A percentile compares a stretch with the other conserved stretches of the same genome.
Conservation (phyloP, 2,113 vertebrate genomes). For the Drymodes brunneopygia region DNA sequence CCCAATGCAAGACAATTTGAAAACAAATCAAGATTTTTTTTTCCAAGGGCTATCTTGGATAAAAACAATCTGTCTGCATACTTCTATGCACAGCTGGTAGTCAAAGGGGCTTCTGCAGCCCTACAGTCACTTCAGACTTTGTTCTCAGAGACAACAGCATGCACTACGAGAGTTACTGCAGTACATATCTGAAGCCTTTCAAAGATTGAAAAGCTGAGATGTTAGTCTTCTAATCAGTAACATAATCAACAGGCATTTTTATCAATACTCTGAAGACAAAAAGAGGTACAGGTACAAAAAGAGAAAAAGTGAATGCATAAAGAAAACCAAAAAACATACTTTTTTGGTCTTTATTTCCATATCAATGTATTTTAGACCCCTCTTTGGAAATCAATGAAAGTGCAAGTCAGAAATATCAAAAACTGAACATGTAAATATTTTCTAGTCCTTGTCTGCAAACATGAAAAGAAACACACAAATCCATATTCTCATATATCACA, state of each 20-base stretch:
- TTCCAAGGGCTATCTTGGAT: neutral
- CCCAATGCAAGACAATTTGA: neutral
- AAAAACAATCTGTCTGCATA: neutral
- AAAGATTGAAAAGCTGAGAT: neutral
- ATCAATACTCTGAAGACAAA: neutral
- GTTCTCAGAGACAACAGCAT: neutral
- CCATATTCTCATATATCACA: neutral
- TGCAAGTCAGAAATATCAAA: neutral
- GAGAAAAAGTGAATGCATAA: neutral
- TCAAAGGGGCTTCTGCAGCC: neutral
- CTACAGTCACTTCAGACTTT: neutral
- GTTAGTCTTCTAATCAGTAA: neutral
- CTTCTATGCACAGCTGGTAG: neutral
- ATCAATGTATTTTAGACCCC: neutral
- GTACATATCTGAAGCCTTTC: neutral
- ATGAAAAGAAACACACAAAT: neutral
- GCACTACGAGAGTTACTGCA: neutral
- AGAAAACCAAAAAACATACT: neutral
- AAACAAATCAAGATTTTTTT: neutral
- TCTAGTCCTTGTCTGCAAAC: neutral
- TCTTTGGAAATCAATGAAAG: neutral
- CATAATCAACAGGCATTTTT: neutral
- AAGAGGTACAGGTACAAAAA: neutral
- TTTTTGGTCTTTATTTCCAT: neutral
- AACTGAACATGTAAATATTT: neutral